phyloP scores from a whole-genome alignment of 2,113 vertebrate species.

The Salvelinus fontinalis region DNA sequence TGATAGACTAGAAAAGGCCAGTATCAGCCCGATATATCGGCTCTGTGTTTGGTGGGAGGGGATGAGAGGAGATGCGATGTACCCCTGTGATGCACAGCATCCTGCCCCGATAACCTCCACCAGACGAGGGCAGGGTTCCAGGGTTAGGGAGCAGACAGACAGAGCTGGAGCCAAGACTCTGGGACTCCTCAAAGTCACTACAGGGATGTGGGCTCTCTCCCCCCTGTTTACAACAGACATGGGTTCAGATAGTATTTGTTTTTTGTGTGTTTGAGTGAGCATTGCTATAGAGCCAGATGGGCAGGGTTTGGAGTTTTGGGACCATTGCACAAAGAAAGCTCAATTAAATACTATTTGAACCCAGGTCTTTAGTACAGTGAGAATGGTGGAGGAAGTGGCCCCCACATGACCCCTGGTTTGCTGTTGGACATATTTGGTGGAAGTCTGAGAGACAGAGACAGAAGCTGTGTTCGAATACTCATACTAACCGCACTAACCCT shows the following conservation, averaged over 20 bases:
- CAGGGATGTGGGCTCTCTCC: background rate
- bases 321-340: background rate
- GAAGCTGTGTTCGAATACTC: background rate
- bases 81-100: slow-evolving; percentile 35
- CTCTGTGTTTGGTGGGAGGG: too few species aligned
- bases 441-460: background rate
- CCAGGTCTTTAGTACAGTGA: background rate
- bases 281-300: background rate
- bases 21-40: too few species aligned
- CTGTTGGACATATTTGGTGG: slow-evolving; percentile 31
- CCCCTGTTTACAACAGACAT: too few species aligned
- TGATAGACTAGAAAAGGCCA: too few species aligned
- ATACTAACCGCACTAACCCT: too few species aligned
- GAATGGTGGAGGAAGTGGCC: background rate
- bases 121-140: slow-evolving; percentile 22
- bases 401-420: slow-evolving; percentile 21
- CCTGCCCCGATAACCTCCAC: slow-evolving; percentile 50
- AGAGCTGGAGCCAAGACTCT: slow-evolving; percentile 49
- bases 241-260: too few species aligned
- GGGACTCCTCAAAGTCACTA: slow-evolving; percentile 49
- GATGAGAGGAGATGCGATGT: slow-evolving; percentile 40
- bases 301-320: slow-evolving; percentile 28
- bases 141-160: slow-evolving; percentile 33
- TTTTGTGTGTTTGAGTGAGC: slow-evolving; percentile 28
- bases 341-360: background rate